Base-by-base conservation (phyloP, 2,113 vertebrate species). In the Apus apus region DNA sequence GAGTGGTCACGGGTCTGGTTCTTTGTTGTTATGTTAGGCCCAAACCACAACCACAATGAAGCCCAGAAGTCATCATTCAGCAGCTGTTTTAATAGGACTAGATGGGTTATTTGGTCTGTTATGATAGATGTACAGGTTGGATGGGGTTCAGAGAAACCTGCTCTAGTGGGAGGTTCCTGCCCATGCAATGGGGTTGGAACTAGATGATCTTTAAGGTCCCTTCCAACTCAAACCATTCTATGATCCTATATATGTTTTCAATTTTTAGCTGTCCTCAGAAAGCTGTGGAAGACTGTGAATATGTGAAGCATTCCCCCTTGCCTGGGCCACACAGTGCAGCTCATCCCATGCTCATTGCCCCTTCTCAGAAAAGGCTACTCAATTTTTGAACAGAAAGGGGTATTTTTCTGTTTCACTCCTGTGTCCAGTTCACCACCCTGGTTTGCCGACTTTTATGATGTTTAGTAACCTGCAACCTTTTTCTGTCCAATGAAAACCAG, bases 241-340 rank as follows among this genome's bases (percentile, higher is more conserved):
- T 43, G 40, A 43, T 43, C 12, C 40, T 43, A 43, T 43, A 14
- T 13, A 43, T 43, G 22, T 61, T 50, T 77, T 57, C 27, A 89
- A 27, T 3, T 5, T 74, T 60, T 36, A 66, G 9, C 34, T 74
- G 25, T 82, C 27, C 32, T 77, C 34, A 34, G 30, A 68, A 85
- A 20, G 19, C 53, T 72, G 15, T 50, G 48, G n/a, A 66, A 77
- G 16, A 21, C 43, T 7, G 6, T 5, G 21, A 3, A 8, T 7
- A 2, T 0, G 0, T 26, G 7, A 7, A 40, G 13, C 6, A 61
- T 79, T 56, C 25, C 15, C 30, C 34, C 15, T 60, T 60, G 20
- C n/a, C 38, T 78, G 56, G 27, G 5, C 34, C 27, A 29, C 5
- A 2, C n/a, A 19, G 20, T 16, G 15, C 23, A 38, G 30, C 22